Percentiles rank a stretch among this genome's conserved stretches.
phyloP scores from a whole-genome alignment of 2,113 vertebrate genomes.

The Scopus umbretta region DNA sequence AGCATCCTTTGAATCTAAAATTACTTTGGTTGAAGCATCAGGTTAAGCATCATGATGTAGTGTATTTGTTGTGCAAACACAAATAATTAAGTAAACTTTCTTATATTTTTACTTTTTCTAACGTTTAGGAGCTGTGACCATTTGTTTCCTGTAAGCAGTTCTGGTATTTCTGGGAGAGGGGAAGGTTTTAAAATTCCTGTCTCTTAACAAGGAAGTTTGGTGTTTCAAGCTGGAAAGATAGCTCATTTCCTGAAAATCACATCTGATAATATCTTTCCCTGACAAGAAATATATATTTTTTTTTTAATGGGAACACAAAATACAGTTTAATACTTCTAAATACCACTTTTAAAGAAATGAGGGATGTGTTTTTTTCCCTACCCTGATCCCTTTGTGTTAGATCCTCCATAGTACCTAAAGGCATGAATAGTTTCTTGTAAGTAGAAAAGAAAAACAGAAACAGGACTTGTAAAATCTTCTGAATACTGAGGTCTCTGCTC shows the following conservation, averaged over 20 bases:
- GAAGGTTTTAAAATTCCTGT: neutral
- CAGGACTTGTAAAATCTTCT: neutral
- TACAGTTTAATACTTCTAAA: neutral
- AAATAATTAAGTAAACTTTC: neutral
- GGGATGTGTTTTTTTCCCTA: neutral
- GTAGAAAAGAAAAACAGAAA: neutral
- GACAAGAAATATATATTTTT: neutral
- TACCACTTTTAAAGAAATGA: neutral
- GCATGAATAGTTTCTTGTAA: neutral
- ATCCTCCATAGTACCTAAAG: neutral
- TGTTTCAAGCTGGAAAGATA: neutral
- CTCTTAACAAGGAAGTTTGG: neutral
- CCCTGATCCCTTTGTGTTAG: accelerated
- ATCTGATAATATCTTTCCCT: neutral
- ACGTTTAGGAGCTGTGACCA: neutral
- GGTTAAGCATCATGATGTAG: neutral
- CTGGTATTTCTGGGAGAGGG: neutral
- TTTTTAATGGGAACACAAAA: neutral
- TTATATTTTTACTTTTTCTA: neutral
- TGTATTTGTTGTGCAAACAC: neutral
- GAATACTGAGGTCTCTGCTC: neutral
- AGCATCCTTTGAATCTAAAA: neutral
- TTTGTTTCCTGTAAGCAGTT: neutral
- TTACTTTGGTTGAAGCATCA: neutral
- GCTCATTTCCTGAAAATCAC: neutral